Conservation (phyloP, 1,140 invertebrate genomes). For the Druon quercuslanigerum region DNA sequence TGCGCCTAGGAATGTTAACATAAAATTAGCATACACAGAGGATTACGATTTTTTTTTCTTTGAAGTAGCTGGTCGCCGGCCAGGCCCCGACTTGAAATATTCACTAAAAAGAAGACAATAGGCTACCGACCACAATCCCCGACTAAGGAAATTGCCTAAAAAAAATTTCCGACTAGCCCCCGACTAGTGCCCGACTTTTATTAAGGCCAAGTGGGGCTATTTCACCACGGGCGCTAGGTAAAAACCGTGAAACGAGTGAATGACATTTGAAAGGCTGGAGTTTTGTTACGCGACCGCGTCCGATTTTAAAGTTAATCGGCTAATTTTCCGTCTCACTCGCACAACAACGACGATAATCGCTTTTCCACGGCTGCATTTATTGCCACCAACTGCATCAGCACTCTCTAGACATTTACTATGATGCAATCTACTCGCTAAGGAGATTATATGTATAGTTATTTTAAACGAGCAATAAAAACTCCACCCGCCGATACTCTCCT, state of each 20-base stretch:
- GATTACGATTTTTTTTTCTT: no score
- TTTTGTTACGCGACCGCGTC: background rate
- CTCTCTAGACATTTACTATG: constrained; percentile 11
- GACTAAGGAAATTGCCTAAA: no score
- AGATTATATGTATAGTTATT: background rate
- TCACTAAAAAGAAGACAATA: no score
- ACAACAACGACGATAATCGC: background rate
- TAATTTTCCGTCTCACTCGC: constrained; percentile 14
- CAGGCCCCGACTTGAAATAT: no score
- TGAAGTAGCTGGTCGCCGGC: no score
- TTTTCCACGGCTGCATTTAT: background rate
- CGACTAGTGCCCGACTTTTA: no score
- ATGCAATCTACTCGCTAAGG: constrained; percentile 2
- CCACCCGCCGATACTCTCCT: background rate
- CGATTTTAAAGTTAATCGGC: constrained; percentile 5
- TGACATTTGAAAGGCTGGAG: background rate
- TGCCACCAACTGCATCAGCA: background rate
- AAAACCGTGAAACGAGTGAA: constrained; percentile 5
- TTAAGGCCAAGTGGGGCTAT: no score
- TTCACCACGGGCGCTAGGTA: background rate
- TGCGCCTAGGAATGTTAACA: no score
- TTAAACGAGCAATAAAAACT: background rate
- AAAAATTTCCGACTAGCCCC: no score
- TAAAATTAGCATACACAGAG: no score
- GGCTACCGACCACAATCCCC: no score